These are phyloP conservation scores for Spilarctia lutea DNA, from an alignment of 2,888 invertebrate genomes.

Conservation along the genomic window DNA sequence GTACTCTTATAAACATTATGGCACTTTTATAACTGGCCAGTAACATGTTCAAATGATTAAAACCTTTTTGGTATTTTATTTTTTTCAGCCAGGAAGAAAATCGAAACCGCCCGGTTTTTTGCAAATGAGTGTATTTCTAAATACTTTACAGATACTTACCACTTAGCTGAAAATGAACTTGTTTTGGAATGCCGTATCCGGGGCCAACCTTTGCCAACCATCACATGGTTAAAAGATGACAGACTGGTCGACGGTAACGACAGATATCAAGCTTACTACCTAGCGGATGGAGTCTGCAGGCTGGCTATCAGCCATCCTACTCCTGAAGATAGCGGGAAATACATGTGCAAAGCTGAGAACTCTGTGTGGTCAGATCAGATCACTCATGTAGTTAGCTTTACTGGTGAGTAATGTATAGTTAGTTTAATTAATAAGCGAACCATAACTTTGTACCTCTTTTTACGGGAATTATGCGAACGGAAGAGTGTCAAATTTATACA, in stretches of 20 bases:
- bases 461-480: no score
- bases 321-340: conserved; percentile 90
- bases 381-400: conserved; percentile 90
- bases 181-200: conserved; percentile 92
- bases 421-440: no score
- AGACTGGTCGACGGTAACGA: conserved; percentile 83
- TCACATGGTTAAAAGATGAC: conserved; percentile 92
- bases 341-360: conserved; percentile 92
- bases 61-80: no score
- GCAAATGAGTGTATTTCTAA: no score
- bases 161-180: conserved; percentile 90
- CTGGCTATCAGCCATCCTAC: conserved; percentile 89
- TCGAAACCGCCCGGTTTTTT: no score
- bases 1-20: no score
- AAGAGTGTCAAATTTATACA: no score
- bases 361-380: conserved; percentile 91
- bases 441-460: no score
- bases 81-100: no score
- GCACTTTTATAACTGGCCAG: no score
- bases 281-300: conserved; percentile 91
- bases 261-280: conserved; percentile 88
- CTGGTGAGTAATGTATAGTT: conserved; percentile 76
- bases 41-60: no score
- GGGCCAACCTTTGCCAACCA: conserved; percentile 90
- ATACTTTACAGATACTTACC: conserved; percentile 88